Evolutionary conservation across 2,113 vertebrate genomes (phyloP).

Genomic region (Nothobranchius kuhntae): DNA sequence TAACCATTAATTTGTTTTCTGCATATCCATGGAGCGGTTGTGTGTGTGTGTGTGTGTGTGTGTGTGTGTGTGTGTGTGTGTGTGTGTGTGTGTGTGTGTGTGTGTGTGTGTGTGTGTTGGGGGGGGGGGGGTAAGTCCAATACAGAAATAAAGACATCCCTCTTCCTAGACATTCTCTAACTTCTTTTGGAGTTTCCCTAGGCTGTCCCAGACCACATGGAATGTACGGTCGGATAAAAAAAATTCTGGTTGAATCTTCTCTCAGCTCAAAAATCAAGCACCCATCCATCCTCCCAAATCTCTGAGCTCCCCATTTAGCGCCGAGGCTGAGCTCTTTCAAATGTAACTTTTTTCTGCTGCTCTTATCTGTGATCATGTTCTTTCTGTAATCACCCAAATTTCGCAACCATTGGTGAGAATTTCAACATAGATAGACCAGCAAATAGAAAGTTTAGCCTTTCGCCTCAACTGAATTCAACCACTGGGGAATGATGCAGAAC

Average conservation of each 20-base stretch:
- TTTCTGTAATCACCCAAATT: background rate
- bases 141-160: background rate
- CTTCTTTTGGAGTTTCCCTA: background rate
- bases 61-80: too few species aligned
- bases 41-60: too few species aligned
- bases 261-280: background rate
- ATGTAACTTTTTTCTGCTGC: background rate
- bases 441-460: background rate
- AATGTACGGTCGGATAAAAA: background rate
- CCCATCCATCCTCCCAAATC: background rate
- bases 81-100: too few species aligned
- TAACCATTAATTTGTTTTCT: background rate
- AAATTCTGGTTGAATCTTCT: too few species aligned
- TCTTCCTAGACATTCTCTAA: background rate
- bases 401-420: background rate
- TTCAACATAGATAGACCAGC: background rate
- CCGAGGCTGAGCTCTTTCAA: background rate
- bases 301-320: background rate
- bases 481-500: background rate
- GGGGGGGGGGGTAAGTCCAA: too few species aligned
- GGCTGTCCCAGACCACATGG: background rate
- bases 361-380: background rate
- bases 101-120: too few species aligned
- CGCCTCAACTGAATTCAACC: background rate
- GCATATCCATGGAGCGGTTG: background rate